A percentile compares a stretch with the other conserved stretches of the same genome.
These are phyloP conservation scores for Xyliphius kryptos DNA, from an alignment of 2,113 vertebrate species.

Conservation along the genomic window DNA sequence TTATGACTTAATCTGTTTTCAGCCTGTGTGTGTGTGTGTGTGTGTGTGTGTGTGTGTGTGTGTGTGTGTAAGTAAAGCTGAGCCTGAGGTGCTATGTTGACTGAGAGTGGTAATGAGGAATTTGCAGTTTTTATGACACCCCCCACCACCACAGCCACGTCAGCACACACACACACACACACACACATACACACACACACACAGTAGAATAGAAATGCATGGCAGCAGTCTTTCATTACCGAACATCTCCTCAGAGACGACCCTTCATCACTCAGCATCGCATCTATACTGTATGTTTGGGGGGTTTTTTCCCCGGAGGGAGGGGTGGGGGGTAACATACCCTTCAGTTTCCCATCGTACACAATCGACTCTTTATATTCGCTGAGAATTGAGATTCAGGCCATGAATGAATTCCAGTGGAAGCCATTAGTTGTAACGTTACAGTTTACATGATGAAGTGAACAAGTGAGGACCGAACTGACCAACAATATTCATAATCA, in stretches of 20 bases:
- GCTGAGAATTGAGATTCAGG: no score
- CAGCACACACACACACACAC: constrained; percentile 38
- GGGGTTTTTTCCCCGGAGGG: no score
- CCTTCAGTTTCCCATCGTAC: no score
- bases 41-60: constrained; percentile 19
- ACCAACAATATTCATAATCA: no score
- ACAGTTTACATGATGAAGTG: no score
- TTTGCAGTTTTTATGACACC: constrained; percentile 28
- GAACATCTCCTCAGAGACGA: background rate
- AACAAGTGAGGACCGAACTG: no score
- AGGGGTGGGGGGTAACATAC: no score
- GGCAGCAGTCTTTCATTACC: constrained; percentile 12
- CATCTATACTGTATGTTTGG: background rate
- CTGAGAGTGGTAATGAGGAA: constrained; percentile 36
- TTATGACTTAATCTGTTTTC: background rate
- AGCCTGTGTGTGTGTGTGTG: background rate
- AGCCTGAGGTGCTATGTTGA: constrained; percentile 26
- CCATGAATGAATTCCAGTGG: no score
- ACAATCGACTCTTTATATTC: no score
- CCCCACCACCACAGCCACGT: constrained; percentile 53
- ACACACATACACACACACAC: constrained; percentile 29
- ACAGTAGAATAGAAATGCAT: background rate
- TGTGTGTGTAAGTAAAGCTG: constrained; percentile 10
- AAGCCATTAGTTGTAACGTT: no score
- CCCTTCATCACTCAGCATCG: background rate